These are phyloP conservation scores for Anoplius nigerrimus DNA, from an alignment of 2,888 invertebrate genomes.

Conservation along the genomic window DNA sequence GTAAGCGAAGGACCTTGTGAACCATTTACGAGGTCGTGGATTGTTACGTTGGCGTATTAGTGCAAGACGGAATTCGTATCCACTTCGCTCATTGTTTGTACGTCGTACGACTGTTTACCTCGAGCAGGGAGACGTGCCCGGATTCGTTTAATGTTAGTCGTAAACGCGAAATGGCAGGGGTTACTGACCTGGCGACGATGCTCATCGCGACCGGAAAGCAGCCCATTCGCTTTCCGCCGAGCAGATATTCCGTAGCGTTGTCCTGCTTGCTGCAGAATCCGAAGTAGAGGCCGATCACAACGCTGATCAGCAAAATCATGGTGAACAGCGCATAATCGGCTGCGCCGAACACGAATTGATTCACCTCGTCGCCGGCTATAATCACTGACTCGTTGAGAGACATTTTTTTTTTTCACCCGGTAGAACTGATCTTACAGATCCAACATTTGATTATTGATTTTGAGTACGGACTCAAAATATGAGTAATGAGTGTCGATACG, in stretches of 20 bases:
- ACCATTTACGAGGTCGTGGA: too few relatives aligned
- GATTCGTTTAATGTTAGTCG: neutral
- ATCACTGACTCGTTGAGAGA: neutral
- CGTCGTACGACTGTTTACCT: neutral
- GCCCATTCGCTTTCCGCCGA: constrained; percentile 84
- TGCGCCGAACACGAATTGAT: constrained; percentile 74
- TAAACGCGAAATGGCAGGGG: too few relatives aligned
- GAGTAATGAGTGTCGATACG: too few relatives aligned
- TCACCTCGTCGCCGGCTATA: constrained; percentile 25
- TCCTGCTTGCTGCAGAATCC: constrained; percentile 79
- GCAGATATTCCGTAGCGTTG: constrained; percentile 82
- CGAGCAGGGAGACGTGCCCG: neutral
- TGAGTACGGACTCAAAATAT: too few relatives aligned
- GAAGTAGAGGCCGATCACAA: constrained; percentile 79
- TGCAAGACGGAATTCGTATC: too few relatives aligned
- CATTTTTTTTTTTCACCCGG: neutral
- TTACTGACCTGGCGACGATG: constrained; percentile 81
- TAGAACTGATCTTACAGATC: too few relatives aligned
- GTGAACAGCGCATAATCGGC: constrained; percentile 78
- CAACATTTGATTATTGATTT: too few relatives aligned
- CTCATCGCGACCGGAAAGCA: constrained; percentile 85
- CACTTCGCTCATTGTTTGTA: too few relatives aligned
- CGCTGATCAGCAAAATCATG: constrained; percentile 77
- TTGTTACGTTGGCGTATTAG: too few relatives aligned
- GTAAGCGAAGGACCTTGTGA: too few relatives aligned